phyloP scores from a whole-genome alignment of 2,797 vertebrate species.

The Petrocephalus schoutedeni region DNA sequence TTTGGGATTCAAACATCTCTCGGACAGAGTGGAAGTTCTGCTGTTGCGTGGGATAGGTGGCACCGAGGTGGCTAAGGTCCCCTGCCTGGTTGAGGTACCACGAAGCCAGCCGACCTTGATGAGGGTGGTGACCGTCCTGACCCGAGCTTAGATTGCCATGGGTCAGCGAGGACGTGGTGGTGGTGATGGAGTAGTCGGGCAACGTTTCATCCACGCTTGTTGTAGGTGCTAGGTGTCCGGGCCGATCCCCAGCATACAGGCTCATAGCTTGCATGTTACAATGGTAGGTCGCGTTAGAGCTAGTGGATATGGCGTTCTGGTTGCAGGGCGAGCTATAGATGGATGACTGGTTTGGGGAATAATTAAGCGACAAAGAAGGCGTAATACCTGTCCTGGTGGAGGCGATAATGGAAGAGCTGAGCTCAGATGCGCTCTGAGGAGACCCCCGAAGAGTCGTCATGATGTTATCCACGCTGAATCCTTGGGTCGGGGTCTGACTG shows the following conservation, averaged over 20 bases:
- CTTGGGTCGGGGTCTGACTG: slow-evolving; percentile 68
- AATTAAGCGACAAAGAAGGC: slow-evolving; percentile 71
- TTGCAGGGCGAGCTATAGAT: slow-evolving; percentile 84
- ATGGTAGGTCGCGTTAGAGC: slow-evolving; percentile 82
- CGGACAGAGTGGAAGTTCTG: slow-evolving; percentile 89
- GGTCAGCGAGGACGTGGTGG: slow-evolving; percentile 63
- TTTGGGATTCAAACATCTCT: slow-evolving; percentile 89
- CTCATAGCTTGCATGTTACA: slow-evolving; percentile 98
- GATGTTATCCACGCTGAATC: slow-evolving; percentile 97
- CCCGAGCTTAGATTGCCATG: slow-evolving; percentile 71
- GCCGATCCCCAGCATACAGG: slow-evolving; percentile 82
- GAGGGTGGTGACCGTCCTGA: slow-evolving; percentile 77
- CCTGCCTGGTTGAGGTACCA: slow-evolving; percentile 95
- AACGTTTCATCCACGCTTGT: slow-evolving; percentile 81
- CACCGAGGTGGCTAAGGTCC: slow-evolving; percentile 80
- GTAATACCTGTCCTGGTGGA: slow-evolving; percentile 71
- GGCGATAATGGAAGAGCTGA: slow-evolving; percentile 61
- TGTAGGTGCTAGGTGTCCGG: slow-evolving; percentile 64
- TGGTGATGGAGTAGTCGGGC: slow-evolving; percentile 82
- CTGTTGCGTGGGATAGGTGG: slow-evolving; percentile 78
- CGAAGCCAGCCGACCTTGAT: slow-evolving; percentile 84
- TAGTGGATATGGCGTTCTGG: slow-evolving; percentile 75
- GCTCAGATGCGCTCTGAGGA: slow-evolving; percentile 73
- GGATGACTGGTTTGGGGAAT: slow-evolving; percentile 73
- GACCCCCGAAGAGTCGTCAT: slow-evolving; percentile 89